These are phyloP conservation scores for Stomatorhinus ivindoensis DNA, from an alignment of 2,113 vertebrate genomes.

Conservation along the genomic window DNA sequence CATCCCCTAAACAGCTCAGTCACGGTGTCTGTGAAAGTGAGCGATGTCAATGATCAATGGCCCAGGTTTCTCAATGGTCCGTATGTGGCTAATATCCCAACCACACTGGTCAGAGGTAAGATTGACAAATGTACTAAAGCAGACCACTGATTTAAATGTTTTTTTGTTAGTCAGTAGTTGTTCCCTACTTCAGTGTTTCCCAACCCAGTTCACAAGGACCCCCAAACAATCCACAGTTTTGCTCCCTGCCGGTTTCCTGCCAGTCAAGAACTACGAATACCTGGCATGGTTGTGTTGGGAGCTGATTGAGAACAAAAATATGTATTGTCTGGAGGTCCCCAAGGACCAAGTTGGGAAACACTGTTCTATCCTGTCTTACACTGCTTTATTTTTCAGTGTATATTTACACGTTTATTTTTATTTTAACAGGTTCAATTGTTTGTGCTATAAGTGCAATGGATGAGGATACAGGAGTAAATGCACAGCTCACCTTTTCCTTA, in stretches of 20 bases:
- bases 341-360: not conserved
- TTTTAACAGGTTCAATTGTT: slow-evolving; percentile 51
- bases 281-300: not conserved
- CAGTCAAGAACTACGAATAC: not conserved
- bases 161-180: not conserved
- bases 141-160: not conserved
- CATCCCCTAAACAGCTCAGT: slow-evolving; percentile 51
- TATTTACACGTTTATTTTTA: not conserved
- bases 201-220: not conserved
- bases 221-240: not conserved
- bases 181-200: not conserved
- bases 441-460: slow-evolving; percentile 57
- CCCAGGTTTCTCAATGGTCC: slow-evolving; percentile 59
- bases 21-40: slow-evolving; percentile 49
- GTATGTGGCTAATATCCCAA: slow-evolving; percentile 58
- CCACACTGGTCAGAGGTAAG: slow-evolving; percentile 45
- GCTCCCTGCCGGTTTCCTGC: not conserved
- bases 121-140: not conserved
- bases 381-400: not conserved
- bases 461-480: slow-evolving; percentile 52
- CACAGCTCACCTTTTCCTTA: slow-evolving; percentile 54
- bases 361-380: not conserved
- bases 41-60: slow-evolving; percentile 59
- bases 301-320: not conserved
- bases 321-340: not conserved